Evolutionary conservation across 2,888 invertebrate genomes (phyloP), one percentile per base, ranked within the genome.

Genomic region (Tanytarsus gracilentus): DNA sequence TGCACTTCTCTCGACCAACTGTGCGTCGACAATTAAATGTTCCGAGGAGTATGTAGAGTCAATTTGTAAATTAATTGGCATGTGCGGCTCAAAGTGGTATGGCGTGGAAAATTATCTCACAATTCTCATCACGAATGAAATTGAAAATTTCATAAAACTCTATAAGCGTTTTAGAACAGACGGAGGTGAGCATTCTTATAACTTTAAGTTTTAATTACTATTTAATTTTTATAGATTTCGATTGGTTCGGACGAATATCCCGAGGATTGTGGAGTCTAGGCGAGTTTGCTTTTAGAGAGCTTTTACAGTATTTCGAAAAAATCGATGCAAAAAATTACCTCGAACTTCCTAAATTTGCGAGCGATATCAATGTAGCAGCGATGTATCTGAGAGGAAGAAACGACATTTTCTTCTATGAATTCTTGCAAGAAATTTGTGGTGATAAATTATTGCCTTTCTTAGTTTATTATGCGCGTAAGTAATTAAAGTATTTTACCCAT

Each of bases 391-490:
- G 65, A 1, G 74, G 74, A 1, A 63, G 65, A 8, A 69, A 71
- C 39, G 74, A 74, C 56, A 71, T 72, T 11, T 72, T 71, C 53
- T 64, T 74, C 3, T 74, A 74, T 56, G 74, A 74, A 62, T 74
- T 73, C 71, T 60, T 74, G 6, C 68, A 71, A 11, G 68, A 66
- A 18, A 66, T 73, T 0, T 74, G 73, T 23, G 71, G 72, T 3
- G 67, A 67, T 26, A 67, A 68, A 27, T 40, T 73, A n/a, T 69
- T 71, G 61, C 74, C 74, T 0, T 73, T 69, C 62, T 64, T 74
- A 65, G 62, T 69, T 2, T 66, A 73, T 62, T 69, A 67, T 63
- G 69, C 71, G 64, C 65, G 68, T 62, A 30, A 44, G 18, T 61
- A 51, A 14, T 4, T n/a, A n/a, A n/a, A n/a, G n/a, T n/a, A n/a